Conservation (phyloP, 1,140 invertebrate species). For the Diuraphis noxia region DNA sequence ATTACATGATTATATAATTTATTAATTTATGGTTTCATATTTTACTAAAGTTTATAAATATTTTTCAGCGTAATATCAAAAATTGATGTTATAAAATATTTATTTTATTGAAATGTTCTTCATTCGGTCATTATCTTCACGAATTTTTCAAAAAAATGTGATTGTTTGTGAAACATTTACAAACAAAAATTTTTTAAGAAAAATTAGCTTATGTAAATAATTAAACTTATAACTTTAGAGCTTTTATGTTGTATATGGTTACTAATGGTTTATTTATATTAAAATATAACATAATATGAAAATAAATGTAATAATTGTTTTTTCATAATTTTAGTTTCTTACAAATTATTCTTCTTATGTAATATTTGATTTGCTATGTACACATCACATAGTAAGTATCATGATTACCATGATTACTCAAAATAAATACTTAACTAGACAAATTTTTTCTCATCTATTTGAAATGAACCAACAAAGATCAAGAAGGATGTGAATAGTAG, state of each 20-base stretch:
- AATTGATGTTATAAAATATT: background rate
- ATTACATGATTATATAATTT: background rate
- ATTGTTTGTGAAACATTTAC: background rate
- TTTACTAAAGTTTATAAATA: background rate
- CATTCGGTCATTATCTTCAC: background rate
- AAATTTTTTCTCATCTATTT: background rate
- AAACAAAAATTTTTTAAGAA: background rate
- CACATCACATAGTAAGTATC: too few relatives aligned
- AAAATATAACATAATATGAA: too few relatives aligned
- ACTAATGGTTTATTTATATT: background rate
- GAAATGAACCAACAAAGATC: background rate
- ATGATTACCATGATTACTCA: too few relatives aligned
- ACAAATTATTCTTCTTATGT: background rate
- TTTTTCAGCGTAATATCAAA: background rate
- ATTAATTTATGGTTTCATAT: background rate
- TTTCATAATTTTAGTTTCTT: background rate
- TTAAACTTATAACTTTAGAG: background rate
- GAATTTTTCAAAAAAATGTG: background rate
- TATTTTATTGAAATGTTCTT: slow-evolving; percentile 17
- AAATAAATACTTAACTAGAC: background rate
- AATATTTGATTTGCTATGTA: background rate
- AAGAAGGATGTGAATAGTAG: background rate
- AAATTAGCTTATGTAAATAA: background rate
- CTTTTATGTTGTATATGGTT: background rate
- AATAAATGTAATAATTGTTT: background rate